These are phyloP conservation scores for Acrossocheilus fasciatus DNA, from an alignment of 2,797 vertebrate species.

Conservation along the genomic window DNA sequence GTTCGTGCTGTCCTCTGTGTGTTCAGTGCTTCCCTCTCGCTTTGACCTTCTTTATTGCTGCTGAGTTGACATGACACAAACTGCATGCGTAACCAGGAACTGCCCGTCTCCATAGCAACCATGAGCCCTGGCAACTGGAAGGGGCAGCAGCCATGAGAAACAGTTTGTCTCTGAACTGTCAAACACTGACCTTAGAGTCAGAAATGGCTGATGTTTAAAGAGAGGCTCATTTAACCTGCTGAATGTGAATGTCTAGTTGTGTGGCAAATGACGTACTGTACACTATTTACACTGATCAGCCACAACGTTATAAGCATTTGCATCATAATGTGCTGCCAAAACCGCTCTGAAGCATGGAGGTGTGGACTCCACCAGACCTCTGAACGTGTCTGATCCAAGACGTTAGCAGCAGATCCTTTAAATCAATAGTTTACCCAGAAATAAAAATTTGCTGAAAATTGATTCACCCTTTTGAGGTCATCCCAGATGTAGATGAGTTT, in stretches of 20 bases:
- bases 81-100: constrained; percentile 50
- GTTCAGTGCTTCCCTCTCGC: constrained; percentile 1
- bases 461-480: too few species aligned
- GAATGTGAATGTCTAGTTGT: neutral
- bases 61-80: constrained; percentile 28
- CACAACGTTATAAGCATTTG: neutral
- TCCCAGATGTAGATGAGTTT: too few species aligned
- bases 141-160: neutral
- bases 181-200: neutral
- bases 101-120: constrained; percentile 44
- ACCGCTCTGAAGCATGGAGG: too few species aligned
- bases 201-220: neutral
- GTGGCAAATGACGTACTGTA: neutral
- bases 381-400: neutral
- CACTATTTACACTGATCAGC: neutral
- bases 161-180: neutral
- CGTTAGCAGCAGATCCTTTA: too few species aligned
- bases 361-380: neutral
- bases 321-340: neutral
- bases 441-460: too few species aligned
- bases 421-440: too few species aligned
- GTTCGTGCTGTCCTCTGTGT: neutral
- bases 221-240: neutral
- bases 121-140: constrained; percentile 2
- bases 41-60: constrained; percentile 37